phyloP scores from a whole-genome alignment of 1,140 invertebrate genomes.

The Diuraphis noxia region DNA sequence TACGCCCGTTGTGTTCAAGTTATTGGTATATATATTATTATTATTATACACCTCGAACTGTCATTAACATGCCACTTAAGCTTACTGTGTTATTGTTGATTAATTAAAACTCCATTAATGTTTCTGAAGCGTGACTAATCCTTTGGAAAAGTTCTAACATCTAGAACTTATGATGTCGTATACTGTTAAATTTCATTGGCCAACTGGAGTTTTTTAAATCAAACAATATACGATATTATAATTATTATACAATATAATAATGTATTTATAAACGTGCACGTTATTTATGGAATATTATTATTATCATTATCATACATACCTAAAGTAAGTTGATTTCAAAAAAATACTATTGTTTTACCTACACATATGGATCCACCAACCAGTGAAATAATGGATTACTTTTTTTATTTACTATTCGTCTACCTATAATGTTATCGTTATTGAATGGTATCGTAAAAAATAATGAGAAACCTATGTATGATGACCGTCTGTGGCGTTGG shows the following conservation, averaged over 20 bases:
- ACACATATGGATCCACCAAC: neutral
- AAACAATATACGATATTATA: neutral
- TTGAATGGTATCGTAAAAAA: neutral
- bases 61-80: neutral
- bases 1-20: neutral
- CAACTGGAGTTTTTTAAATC: neutral
- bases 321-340: neutral
- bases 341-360: neutral
- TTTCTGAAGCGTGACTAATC: neutral
- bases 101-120: slow-evolving; percentile 8
- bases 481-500: neutral
- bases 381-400: neutral
- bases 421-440: neutral
- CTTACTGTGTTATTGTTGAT: neutral
- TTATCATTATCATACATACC: neutral
- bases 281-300: neutral
- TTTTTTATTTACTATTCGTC: neutral
- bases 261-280: neutral
- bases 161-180: neutral
- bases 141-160: neutral
- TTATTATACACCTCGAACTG: neutral
- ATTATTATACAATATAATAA: neutral
- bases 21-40: neutral
- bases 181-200: neutral
- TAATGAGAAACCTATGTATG: neutral